Conservation (phyloP, 2,113 vertebrate species). For the Synchiropus splendidus region DNA sequence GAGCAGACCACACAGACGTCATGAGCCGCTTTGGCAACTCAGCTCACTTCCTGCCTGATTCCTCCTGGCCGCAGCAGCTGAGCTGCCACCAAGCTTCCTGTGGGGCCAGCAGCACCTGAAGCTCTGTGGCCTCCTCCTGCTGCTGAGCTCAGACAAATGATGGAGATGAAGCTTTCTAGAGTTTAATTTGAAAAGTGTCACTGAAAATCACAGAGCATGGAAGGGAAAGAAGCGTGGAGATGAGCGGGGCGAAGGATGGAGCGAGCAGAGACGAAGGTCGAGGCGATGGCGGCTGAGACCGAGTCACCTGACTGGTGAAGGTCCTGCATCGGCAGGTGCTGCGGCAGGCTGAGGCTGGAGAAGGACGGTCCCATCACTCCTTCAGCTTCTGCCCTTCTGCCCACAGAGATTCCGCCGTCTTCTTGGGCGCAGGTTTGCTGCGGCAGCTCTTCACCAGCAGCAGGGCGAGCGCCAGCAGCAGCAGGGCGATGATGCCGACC, state of each 20-base stretch:
- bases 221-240: no score
- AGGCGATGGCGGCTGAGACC: no score
- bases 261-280: no score
- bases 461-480: conserved; percentile 22
- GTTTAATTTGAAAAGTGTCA: no score
- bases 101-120: no score
- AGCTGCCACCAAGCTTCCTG: no score
- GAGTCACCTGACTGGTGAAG: no score
- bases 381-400: conserved; percentile 35
- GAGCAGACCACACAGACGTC: conserved; percentile 2
- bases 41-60: conserved; percentile 13
- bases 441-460: conserved; percentile 22
- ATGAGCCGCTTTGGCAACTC: no score
- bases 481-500: conserved; percentile 12
- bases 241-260: no score
- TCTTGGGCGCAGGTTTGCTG: conserved; percentile 13
- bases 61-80: conserved; percentile 5
- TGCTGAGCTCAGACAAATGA: conserved; percentile 1
- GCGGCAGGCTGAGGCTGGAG: neutral
- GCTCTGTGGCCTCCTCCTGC: no score
- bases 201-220: no score
- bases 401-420: conserved; percentile 36
- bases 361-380: no score
- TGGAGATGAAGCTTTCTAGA: neutral
- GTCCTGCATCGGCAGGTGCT: neutral